Conservation (phyloP, 2,113 vertebrate genomes). For the Mixornis gularis region DNA sequence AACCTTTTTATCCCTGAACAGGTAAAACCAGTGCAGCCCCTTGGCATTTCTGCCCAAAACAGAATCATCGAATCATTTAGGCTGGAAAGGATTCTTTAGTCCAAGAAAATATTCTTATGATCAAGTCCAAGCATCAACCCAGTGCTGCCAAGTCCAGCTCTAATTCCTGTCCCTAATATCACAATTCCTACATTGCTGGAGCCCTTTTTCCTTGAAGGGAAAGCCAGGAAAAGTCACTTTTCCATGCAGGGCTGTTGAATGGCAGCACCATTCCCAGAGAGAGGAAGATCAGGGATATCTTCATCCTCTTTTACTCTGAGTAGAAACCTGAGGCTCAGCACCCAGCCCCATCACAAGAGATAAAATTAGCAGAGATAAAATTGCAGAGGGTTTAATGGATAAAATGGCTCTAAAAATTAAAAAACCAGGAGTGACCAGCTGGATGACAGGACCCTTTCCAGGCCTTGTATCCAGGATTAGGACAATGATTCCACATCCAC, state of each 20-base stretch:
- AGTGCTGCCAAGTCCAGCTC: background rate
- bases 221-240: background rate
- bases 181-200: background rate
- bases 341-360: too few relatives aligned
- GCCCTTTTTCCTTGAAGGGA: background rate
- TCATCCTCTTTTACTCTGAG: background rate
- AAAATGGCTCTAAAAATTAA: too few relatives aligned
- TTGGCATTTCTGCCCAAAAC: background rate
- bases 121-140: fast-evolving
- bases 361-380: too few relatives aligned
- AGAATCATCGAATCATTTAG: background rate
- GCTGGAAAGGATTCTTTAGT: background rate
- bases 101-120: background rate
- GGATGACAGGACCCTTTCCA: too few relatives aligned
- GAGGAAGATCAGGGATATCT: background rate
- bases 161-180: background rate
- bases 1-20: background rate
- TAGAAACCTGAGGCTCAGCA: background rate
- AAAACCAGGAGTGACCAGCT: too few relatives aligned
- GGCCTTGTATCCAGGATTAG: too few relatives aligned
- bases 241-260: background rate
- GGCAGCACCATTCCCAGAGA: background rate
- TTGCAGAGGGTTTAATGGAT: too few relatives aligned
- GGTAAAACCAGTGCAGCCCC: background rate
- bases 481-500: too few relatives aligned